Percentiles rank a stretch among this genome's conserved stretches.
Conservation (phyloP, 1,140 invertebrate genomes). For the Cephus cinctus region DNA sequence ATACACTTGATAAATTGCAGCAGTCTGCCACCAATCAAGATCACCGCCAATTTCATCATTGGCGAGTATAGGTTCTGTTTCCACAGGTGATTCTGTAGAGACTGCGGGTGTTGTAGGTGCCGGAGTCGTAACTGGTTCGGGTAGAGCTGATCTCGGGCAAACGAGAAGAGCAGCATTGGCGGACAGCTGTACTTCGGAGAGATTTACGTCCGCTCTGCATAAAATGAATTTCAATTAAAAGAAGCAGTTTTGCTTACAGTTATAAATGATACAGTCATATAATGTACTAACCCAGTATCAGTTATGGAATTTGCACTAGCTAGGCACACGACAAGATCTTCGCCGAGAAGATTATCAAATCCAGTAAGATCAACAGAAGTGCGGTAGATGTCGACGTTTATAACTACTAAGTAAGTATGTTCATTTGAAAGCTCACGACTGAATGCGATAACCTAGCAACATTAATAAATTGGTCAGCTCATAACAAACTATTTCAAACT, state of each 20-base stretch:
- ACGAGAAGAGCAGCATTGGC: constrained; percentile 1
- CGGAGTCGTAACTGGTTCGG: no score
- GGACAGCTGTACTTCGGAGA: background rate
- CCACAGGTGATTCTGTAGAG: no score
- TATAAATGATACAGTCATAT: no score
- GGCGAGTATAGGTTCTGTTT: no score
- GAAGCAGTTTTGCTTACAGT: no score
- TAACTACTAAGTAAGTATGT: constrained; percentile 47
- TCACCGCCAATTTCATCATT: no score
- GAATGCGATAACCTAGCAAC: background rate
- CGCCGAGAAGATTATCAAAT: constrained; percentile 22
- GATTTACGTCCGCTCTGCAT: background rate
- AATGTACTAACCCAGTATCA: constrained; percentile 1
- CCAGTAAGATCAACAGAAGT: constrained; percentile 41
- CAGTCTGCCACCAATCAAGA: constrained; percentile 72
- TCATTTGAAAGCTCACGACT: constrained; percentile 40
- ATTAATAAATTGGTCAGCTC: no score
- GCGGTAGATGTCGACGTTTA: constrained; percentile 44
- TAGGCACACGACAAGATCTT: background rate
- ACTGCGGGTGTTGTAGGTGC: no score
- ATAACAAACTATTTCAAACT: no score
- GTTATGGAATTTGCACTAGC: background rate
- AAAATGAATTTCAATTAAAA: background rate
- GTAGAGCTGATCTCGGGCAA: background rate
- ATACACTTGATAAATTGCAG: constrained; percentile 77